These are phyloP conservation scores for Anser brachyrhynchus DNA, from an alignment of 2,113 vertebrate genomes.

Conservation along the genomic window DNA sequence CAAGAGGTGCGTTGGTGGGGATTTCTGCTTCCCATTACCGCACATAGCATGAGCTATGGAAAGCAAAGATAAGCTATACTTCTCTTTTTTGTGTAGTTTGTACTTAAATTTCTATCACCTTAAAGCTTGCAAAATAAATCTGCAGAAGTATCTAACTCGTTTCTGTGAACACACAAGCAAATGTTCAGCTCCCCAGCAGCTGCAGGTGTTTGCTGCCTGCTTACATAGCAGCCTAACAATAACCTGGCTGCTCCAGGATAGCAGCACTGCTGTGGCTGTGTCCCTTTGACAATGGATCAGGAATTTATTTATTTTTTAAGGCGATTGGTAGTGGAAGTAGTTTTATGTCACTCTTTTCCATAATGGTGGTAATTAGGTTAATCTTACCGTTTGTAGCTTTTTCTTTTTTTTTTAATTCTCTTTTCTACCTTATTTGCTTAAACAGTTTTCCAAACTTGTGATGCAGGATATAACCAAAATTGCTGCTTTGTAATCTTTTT, in stretches of 20 bases:
- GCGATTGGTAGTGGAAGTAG: neutral
- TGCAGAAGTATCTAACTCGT: neutral
- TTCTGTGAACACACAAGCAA: neutral
- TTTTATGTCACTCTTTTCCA: neutral
- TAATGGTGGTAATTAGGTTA: conserved; percentile 2
- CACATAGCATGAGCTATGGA: neutral
- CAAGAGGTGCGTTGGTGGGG: neutral
- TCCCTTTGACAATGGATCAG: neutral
- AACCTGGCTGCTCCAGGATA: neutral
- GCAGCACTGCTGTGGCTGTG: neutral
- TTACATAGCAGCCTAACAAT: neutral
- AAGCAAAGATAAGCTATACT: neutral
- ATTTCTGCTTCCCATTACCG: neutral
- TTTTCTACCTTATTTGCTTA: neutral
- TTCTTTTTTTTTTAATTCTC: neutral
- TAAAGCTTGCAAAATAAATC: neutral
- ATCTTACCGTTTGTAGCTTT: neutral
- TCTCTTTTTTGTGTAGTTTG: neutral
- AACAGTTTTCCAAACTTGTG: neutral
- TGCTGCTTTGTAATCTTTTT: conserved; percentile 16
- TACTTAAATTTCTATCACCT: neutral
- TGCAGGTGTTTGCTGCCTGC: neutral
- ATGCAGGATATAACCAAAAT: neutral
- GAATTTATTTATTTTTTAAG: neutral
- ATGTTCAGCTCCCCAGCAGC: neutral